Evolutionary conservation across 2,797 vertebrate species (phyloP), one percentile per base, ranked within the genome.

Genomic region (Xenentodon cancila): DNA sequence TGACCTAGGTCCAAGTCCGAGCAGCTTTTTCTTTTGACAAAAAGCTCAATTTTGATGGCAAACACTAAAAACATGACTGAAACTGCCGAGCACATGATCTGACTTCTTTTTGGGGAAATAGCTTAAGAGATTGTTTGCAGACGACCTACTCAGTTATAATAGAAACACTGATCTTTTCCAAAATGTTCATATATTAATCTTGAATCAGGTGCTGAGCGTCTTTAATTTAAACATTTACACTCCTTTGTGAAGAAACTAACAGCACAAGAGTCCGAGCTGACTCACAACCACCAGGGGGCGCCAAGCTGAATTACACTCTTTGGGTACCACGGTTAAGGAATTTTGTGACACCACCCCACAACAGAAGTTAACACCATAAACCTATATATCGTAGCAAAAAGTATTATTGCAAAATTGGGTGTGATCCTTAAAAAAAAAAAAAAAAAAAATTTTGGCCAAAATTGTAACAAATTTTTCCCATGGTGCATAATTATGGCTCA

Each of bases 61-160:
- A 86, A 90, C 82, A 84, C 84, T 64, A 77, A 79, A 71, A 49
- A 68, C 68, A 71, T 1, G 70, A 77, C 72, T 75, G 82, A 85
- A 84, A 84, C 75, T 68, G 79, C 70, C 71, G 73, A 53, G 76
- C 73, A 87, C 77, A 53, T 32, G 27, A 68, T 76, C 68, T 21
- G 62, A 79, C 73, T 73, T 73, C 27, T 85, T 91, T 91, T 90
- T 89, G 84, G 89, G 84, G 56, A 88, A 89, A 79, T 68, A 92
- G 89, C 91, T 91, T 84, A 88, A 75, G 76, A 65, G 82, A 89
- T 86, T 90, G 86, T 89, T 84, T 76, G 84, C 82, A 74, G 89
- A 85, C 46, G 47, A 87, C 40, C 66, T 69, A 58, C 63, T 73
- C 17, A 62, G 82, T 77, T 81, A 72, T 68, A 79, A 77, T 59